phyloP scores from a whole-genome alignment of 1,140 invertebrate genomes.

The Nomia melanderi region DNA sequence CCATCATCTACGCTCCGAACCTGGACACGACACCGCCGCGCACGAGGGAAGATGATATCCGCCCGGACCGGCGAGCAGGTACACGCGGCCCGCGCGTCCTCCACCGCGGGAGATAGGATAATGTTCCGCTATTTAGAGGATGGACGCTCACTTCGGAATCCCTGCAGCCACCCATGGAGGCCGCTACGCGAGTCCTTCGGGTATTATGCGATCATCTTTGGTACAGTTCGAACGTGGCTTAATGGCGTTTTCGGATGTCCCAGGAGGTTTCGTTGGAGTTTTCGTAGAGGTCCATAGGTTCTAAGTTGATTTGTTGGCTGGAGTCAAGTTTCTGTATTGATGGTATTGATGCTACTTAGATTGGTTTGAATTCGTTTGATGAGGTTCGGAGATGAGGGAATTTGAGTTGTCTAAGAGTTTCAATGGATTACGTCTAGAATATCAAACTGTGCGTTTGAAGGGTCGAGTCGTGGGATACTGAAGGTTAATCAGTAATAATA shows the following conservation, averaged over 20 bases:
- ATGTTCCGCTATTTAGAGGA: slow-evolving; percentile 65
- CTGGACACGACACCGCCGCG: slow-evolving; percentile 61
- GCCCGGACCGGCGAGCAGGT: slow-evolving; percentile 29
- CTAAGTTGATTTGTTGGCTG: too few relatives aligned
- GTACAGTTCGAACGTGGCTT: neutral
- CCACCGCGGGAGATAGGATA: slow-evolving; percentile 61
- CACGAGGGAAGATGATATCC: slow-evolving; percentile 29
- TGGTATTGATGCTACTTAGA: too few relatives aligned
- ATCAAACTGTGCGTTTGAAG: too few relatives aligned
- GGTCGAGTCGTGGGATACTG: too few relatives aligned
- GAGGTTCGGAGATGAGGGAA: too few relatives aligned
- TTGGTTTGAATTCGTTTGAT: too few relatives aligned
- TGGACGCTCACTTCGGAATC: slow-evolving; percentile 46
- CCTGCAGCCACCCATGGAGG: slow-evolving; percentile 62
- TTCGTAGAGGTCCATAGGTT: too few relatives aligned
- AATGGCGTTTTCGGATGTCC: neutral
- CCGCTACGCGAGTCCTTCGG: neutral
- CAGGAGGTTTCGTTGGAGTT: too few relatives aligned
- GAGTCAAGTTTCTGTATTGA: too few relatives aligned
- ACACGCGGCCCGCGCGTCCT: slow-evolving; percentile 22
- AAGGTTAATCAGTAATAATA: too few relatives aligned
- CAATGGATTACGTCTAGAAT: too few relatives aligned
- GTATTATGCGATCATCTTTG: neutral
- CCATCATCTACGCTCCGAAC: slow-evolving; percentile 71
- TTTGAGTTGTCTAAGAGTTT: too few relatives aligned